Evolutionary conservation across 2,797 vertebrate species (phyloP).

Genomic region (Smutsia temminckii): DNA sequence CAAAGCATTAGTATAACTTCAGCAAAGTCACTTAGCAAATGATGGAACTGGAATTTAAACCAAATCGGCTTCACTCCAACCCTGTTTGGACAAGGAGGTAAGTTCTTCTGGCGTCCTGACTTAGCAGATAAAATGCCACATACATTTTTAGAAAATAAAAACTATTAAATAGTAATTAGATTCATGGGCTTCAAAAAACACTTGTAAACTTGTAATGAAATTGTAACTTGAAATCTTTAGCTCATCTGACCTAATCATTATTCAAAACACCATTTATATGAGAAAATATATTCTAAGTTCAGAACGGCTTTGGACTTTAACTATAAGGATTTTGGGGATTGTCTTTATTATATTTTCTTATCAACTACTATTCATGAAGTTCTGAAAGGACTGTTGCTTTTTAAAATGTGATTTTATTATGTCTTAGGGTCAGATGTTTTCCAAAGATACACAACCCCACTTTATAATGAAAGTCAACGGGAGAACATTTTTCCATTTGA

Average conservation of each 20-base stretch:
- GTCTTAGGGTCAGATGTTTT: neutral
- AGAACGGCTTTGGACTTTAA: neutral
- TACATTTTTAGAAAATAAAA: conserved; percentile 3
- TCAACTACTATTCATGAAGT: neutral
- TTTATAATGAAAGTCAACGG: neutral
- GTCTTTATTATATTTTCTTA: conserved; percentile 27
- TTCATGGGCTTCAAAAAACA: neutral
- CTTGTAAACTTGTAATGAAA: neutral
- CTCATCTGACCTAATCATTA: neutral
- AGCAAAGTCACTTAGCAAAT: neutral
- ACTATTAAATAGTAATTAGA: neutral
- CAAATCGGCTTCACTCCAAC: neutral
- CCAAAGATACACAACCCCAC: neutral
- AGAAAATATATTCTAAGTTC: conserved; percentile 1
- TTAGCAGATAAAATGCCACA: neutral
- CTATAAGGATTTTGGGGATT: neutral
- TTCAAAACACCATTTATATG: conserved; percentile 22
- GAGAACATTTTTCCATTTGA: neutral
- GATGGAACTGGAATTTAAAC: neutral
- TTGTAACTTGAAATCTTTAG: neutral
- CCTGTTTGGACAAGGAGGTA: neutral
- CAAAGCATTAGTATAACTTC: neutral
- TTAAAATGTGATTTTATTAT: conserved; percentile 3
- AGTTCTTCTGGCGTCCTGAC: neutral
- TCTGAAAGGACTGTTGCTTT: conserved; percentile 4